These are phyloP conservation scores for Ceuthmochares aereus DNA, from an alignment of 2,113 vertebrate species.

Conservation along the genomic window DNA sequence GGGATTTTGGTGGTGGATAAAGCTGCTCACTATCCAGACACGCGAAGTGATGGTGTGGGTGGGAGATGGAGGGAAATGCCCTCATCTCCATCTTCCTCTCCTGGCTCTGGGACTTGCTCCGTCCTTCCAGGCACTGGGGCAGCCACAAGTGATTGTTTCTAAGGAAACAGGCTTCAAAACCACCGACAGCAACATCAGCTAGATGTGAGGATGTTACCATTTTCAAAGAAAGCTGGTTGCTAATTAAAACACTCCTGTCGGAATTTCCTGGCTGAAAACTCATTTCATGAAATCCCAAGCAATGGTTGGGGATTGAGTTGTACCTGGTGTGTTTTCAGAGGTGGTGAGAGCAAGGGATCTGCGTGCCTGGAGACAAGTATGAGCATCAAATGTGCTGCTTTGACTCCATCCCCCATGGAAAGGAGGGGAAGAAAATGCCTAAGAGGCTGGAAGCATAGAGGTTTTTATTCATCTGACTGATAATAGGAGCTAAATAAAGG, in stretches of 20 bases:
- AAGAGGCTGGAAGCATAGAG: slow-evolving; percentile 2
- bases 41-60: neutral
- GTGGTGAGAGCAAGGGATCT: neutral
- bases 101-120: neutral
- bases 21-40: neutral
- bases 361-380: neutral
- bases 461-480: slow-evolving; percentile 57
- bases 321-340: neutral
- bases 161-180: neutral
- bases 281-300: accelerated
- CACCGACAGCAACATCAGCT: neutral
- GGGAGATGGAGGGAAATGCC: neutral
- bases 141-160: neutral
- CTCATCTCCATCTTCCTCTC: neutral
- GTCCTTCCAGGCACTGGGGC: neutral
- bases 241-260: neutral
- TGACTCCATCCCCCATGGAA: neutral
- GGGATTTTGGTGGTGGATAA: neutral
- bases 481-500: slow-evolving; percentile 64
- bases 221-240: slow-evolving; percentile 8
- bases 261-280: slow-evolving; percentile 34
- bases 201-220: neutral
- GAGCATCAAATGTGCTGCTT: neutral
- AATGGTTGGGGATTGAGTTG: neutral
- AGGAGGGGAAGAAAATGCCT: neutral